Conservation (phyloP, 2,113 vertebrate genomes). For the Prunella himalayana region DNA sequence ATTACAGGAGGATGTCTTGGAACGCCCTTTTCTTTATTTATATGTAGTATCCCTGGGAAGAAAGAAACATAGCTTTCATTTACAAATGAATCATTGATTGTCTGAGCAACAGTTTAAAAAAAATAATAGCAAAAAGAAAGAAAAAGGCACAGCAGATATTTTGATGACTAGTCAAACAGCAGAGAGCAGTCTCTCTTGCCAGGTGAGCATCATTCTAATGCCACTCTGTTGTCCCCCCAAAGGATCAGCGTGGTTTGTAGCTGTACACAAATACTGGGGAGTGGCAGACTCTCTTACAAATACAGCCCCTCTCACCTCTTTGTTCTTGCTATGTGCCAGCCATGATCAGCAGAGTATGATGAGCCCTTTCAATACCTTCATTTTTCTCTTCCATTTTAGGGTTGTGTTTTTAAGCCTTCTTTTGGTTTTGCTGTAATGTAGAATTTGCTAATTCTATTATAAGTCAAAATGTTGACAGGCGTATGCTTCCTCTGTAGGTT, state of each 20-base stretch:
- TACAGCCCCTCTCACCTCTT: background rate
- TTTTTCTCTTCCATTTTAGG: background rate
- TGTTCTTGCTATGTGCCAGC: background rate
- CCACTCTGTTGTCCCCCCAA: background rate
- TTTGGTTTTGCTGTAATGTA: background rate
- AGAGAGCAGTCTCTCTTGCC: background rate
- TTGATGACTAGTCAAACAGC: background rate
- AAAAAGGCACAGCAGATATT: background rate
- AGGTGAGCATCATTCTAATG: background rate
- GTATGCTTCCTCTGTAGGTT: background rate
- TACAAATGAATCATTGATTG: background rate
- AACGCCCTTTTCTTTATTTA: background rate
- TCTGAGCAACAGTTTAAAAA: background rate
- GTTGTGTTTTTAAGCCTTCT: background rate
- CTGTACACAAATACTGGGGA: background rate
- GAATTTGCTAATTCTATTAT: background rate
- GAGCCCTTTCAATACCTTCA: background rate
- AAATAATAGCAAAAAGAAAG: background rate
- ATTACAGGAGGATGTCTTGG: background rate
- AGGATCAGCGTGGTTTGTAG: background rate
- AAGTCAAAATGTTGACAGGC: conserved; percentile 29
- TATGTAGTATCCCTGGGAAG: background rate
- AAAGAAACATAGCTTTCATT: background rate
- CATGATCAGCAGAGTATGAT: background rate
- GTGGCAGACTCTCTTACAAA: background rate